Percentiles rank a stretch among this genome's conserved stretches.
phyloP scores from a whole-genome alignment of 2,113 vertebrate species.

The Pantherophis guttatus region DNA sequence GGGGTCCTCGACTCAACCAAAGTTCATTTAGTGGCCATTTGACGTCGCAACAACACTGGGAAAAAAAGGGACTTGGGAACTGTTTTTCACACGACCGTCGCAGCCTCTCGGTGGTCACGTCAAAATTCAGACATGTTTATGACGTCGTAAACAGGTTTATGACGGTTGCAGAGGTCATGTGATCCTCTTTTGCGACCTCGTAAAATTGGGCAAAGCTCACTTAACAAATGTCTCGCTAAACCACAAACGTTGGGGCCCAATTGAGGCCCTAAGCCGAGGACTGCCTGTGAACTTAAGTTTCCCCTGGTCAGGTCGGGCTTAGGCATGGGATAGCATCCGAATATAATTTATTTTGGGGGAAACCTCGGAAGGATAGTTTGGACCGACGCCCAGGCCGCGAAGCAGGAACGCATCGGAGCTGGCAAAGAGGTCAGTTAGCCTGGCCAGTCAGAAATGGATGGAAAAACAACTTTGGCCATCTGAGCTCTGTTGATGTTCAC shows the following conservation, averaged over 20 bases:
- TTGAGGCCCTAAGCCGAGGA: background rate
- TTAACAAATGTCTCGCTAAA: too few species aligned
- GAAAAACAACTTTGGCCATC: background rate
- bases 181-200: too few species aligned
- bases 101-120: fast-evolving
- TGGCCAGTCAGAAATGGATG: background rate
- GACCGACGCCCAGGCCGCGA: fast-evolving
- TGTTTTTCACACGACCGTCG: background rate
- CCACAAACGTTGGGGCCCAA: background rate
- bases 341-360: background rate
- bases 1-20: background rate
- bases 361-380: background rate
- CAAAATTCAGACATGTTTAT: too few species aligned
- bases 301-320: background rate
- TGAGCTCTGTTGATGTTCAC: background rate
- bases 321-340: background rate
- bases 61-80: background rate
- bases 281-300: background rate
- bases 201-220: too few species aligned
- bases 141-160: too few species aligned
- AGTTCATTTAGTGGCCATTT: background rate
- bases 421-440: too few species aligned
- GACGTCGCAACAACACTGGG: too few species aligned
- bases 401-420: background rate
- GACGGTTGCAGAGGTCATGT: too few species aligned